A percentile compares a stretch with the other conserved stretches of the same genome.
These are phyloP conservation scores for Hoplodrina blanda DNA, from an alignment of 2,888 invertebrate genomes.

Conservation along the genomic window DNA sequence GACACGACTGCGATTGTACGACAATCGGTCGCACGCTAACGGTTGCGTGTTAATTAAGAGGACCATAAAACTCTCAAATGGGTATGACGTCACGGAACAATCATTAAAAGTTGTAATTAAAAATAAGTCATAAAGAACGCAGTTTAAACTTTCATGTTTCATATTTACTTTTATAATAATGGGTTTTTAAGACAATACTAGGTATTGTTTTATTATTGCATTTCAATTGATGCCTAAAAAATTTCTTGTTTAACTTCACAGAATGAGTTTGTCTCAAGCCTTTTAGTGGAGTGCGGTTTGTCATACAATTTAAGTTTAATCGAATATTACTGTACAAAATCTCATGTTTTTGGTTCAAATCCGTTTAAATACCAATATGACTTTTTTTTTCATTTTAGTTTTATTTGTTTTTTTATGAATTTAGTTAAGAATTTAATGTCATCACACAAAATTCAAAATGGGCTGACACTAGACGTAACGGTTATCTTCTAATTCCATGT, in stretches of 20 bases:
- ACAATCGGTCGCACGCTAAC: constrained; percentile 47
- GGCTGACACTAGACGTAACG: background rate
- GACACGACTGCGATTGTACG: constrained; percentile 31
- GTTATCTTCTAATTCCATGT: constrained; percentile 7
- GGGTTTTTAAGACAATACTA: background rate
- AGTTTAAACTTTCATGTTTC: constrained; percentile 21
- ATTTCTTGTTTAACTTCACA: too few species aligned
- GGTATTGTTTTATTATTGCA: background rate
- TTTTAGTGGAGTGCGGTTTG: too few species aligned
- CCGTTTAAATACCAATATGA: too few species aligned
- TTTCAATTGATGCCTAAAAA: background rate
- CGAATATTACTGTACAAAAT: too few species aligned
- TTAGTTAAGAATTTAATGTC: background rate
- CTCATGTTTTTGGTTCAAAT: too few species aligned
- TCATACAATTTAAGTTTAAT: too few species aligned
- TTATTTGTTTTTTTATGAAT: background rate
- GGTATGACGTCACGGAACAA: constrained; percentile 51
- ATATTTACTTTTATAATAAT: constrained; percentile 14
- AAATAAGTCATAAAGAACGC: constrained; percentile 43
- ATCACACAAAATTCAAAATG: background rate
- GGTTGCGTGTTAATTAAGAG: constrained; percentile 60
- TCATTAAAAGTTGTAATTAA: constrained; percentile 54
- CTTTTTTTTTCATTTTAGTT: too few species aligned
- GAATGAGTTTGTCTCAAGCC: too few species aligned
- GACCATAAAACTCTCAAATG: constrained; percentile 52